Conservation (phyloP, 92 coral and sea anemone species). For the Parazoanthus darwini region DNA sequence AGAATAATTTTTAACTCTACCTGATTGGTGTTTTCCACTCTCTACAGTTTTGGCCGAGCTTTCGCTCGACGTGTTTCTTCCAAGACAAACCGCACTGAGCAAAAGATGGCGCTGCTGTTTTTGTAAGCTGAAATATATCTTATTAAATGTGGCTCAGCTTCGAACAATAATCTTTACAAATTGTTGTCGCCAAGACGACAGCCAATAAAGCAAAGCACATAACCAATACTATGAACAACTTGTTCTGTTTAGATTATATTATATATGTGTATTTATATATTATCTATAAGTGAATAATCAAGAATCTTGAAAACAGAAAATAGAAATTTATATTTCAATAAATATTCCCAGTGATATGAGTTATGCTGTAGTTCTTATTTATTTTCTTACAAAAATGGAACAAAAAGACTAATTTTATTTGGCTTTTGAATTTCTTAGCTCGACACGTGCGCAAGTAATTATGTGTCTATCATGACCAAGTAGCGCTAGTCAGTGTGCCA, state of each 20-base stretch:
- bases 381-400: slow-evolving; percentile 5
- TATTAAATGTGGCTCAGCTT: slow-evolving; percentile 21
- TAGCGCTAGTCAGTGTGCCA: slow-evolving; percentile 38
- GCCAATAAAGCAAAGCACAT: background rate
- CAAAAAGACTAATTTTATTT: slow-evolving; percentile 19
- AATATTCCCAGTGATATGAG: background rate
- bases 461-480: slow-evolving; percentile 37
- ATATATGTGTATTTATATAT: background rate
- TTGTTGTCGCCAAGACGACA: slow-evolving; percentile 17
- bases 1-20: background rate
- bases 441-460: background rate
- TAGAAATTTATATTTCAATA: background rate
- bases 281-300: background rate
- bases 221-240: too few species aligned
- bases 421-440: background rate
- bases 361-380: background rate
- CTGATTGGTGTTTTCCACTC: background rate
- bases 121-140: background rate
- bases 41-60: background rate
- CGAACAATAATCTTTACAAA: background rate
- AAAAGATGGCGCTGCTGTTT: background rate
- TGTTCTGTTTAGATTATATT: background rate
- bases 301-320: background rate
- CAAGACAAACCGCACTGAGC: background rate
- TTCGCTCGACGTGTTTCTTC: background rate